These are phyloP conservation scores for Gephyroberyx darwinii DNA, from an alignment of 2,797 vertebrate species.

Conservation along the genomic window DNA sequence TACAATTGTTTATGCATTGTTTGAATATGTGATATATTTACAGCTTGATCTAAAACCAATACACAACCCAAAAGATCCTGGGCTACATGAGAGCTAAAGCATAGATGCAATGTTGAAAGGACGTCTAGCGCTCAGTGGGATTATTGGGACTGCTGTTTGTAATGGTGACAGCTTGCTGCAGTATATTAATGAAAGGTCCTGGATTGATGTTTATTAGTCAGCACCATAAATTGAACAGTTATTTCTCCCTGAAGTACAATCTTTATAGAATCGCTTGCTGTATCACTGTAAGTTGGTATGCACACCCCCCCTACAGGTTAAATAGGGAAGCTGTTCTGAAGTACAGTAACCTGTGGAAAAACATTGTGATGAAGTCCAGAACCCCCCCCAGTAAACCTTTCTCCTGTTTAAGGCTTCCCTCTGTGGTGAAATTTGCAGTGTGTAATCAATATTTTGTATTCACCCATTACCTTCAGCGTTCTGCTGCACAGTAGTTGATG, in stretches of 20 bases:
- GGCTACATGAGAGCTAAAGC: no score
- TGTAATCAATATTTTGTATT: neutral
- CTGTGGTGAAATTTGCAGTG: neutral
- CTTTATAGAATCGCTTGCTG: neutral
- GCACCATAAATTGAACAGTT: neutral
- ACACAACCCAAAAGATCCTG: no score
- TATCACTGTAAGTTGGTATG: conserved; percentile 7
- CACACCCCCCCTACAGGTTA: conserved; percentile 61
- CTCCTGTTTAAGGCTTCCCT: neutral
- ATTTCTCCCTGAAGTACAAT: neutral
- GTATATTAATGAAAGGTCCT: neutral
- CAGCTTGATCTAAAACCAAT: no score
- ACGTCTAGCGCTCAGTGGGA: no score
- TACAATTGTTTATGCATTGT: no score
- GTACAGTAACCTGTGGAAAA: neutral
- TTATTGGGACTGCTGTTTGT: no score
- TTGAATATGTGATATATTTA: no score
- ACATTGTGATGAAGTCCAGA: no score
- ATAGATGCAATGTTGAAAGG: no score
- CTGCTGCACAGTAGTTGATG: neutral
- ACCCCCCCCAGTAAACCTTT: no score
- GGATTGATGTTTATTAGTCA: neutral
- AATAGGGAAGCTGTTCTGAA: conserved; percentile 14
- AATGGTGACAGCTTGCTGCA: no score
- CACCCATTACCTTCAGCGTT: neutral